Conservation (phyloP, 2,113 vertebrate species). For the Ammodytes marinus region DNA sequence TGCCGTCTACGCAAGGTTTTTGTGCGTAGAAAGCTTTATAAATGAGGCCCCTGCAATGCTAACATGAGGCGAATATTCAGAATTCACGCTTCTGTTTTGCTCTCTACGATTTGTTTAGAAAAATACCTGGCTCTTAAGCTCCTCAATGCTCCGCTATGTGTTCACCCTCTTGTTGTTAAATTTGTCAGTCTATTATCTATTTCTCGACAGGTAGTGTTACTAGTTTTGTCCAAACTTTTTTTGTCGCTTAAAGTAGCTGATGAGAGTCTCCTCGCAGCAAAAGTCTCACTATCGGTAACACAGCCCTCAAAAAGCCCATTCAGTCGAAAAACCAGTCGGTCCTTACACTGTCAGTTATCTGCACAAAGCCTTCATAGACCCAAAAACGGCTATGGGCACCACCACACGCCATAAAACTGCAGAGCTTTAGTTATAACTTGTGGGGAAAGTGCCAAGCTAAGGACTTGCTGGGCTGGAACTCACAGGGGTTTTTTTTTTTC, state of each 20-base stretch:
- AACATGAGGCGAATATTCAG: background rate
- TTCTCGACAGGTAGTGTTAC: background rate
- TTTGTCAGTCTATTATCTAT: background rate
- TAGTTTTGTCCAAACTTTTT: background rate
- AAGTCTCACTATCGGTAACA: background rate
- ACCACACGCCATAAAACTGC: slow-evolving; percentile 39
- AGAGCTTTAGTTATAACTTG: slow-evolving; percentile 50
- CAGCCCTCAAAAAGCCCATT: slow-evolving; percentile 1
- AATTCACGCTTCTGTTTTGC: background rate
- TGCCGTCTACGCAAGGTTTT: too few species aligned
- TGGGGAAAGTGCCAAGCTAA: slow-evolving; percentile 60
- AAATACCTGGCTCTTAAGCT: background rate
- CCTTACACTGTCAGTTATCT: slow-evolving; percentile 2
- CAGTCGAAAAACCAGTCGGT: background rate
- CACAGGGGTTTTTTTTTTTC: slow-evolving; percentile 38
- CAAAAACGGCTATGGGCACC: slow-evolving; percentile 42
- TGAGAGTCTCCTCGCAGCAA: background rate
- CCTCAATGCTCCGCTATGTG: background rate
- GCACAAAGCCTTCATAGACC: slow-evolving; percentile 41
- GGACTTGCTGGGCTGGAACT: slow-evolving; percentile 57
- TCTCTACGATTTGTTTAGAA: background rate
- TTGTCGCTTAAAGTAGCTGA: background rate
- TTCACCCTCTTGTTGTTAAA: background rate
- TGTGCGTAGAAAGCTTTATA: too few species aligned
- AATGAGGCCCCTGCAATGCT: too few species aligned